phyloP scores from a whole-genome alignment of 2,797 vertebrate species.

The Gastrophryne carolinensis region DNA sequence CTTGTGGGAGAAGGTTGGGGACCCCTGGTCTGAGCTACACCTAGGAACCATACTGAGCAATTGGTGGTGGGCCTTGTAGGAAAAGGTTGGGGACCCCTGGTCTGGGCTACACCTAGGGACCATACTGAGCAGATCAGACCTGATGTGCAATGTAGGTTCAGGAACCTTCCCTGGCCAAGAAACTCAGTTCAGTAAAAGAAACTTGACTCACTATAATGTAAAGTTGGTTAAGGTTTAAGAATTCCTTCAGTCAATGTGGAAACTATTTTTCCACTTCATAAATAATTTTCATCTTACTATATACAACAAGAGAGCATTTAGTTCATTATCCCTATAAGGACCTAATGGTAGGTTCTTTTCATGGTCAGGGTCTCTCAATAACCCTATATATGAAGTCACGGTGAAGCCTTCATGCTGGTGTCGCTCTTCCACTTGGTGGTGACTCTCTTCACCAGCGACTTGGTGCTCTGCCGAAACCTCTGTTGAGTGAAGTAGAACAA shows the following conservation, averaged over 20 bases:
- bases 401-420: background rate
- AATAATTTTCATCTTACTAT: background rate
- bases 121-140: background rate
- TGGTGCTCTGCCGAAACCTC: conserved; percentile 80
- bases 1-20: too few species aligned
- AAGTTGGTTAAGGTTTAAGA: background rate
- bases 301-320: too few species aligned
- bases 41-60: too few species aligned
- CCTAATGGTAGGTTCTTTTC: background rate
- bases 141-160: background rate
- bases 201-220: background rate
- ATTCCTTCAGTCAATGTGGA: background rate
- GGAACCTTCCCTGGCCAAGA: too few species aligned
- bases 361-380: background rate
- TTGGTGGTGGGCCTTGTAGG: too few species aligned
- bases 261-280: background rate
- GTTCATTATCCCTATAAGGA: too few species aligned
- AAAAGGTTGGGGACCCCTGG: too few species aligned
- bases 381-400: background rate
- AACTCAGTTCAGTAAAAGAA: background rate
- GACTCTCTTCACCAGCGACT: conserved; percentile 74
- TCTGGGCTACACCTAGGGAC: too few species aligned
- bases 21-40: too few species aligned
- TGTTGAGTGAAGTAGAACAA: conserved; percentile 93
- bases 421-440: conserved; percentile 70